Conservation (phyloP, 1,140 invertebrate genomes). For the Drosophila santomea region DNA sequence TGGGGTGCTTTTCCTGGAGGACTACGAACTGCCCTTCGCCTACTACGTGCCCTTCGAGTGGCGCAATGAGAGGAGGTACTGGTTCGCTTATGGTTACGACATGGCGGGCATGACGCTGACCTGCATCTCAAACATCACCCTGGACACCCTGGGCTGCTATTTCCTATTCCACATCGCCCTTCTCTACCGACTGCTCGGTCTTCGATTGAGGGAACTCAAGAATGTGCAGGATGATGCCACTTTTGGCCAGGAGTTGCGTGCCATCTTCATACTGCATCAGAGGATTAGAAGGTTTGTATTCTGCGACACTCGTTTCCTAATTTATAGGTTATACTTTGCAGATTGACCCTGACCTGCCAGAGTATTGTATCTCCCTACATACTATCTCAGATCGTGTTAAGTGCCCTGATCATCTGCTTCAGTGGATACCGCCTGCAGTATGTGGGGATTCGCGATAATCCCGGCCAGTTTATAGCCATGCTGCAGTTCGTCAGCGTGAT, state of each 20-base stretch:
- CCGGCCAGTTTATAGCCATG: constrained; percentile 73
- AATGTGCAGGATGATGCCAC: neutral
- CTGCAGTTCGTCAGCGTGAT: constrained; percentile 78
- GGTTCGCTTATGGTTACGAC: constrained; percentile 66
- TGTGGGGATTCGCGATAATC: constrained; percentile 52
- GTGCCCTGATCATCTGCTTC: constrained; percentile 79
- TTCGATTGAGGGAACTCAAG: constrained; percentile 42
- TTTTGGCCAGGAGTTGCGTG: constrained; percentile 39
- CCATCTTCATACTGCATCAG: constrained; percentile 55
- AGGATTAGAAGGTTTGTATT: constrained; percentile 41
- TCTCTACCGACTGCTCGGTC: constrained; percentile 59
- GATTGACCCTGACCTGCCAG: constrained; percentile 57
- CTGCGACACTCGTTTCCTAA: neutral
- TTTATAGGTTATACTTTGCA: constrained; percentile 12
- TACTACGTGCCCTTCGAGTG: constrained; percentile 76
- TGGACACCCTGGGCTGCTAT: constrained; percentile 73
- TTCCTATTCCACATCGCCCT: constrained; percentile 71
- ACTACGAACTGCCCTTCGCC: constrained; percentile 65
- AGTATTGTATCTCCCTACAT: constrained; percentile 63
- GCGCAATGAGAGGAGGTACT: constrained; percentile 46
- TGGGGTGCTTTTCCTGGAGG: constrained; percentile 54
- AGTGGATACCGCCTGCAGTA: constrained; percentile 70
- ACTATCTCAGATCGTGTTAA: constrained; percentile 71
- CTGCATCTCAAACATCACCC: constrained; percentile 59
- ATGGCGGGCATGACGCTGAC: constrained; percentile 65